Base-by-base conservation (phyloP, 2,113 vertebrate genomes). In the Haliaeetus leucogaster region DNA sequence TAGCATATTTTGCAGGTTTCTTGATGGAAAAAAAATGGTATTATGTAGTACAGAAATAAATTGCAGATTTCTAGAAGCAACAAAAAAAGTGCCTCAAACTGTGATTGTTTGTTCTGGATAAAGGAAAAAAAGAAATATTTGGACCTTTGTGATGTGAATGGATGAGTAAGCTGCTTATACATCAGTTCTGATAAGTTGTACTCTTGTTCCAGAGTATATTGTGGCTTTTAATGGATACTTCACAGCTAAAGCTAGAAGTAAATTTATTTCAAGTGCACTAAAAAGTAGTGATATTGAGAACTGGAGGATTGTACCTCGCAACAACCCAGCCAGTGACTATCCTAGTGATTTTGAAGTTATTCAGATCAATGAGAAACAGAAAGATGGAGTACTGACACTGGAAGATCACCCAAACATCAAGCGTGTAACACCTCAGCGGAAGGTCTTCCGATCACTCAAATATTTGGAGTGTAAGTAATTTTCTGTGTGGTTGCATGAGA, bases 331-430 rank as follows among this genome's bases (percentile, higher is more conserved):
- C 86, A 99, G 99, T 8, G 99, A 99, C 98, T 99, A 99, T 72
- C 99, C 99, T 13, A 99, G 99, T 13, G 99, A 99, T 97, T 99
- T 99, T 80, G 99, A 99, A 97, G 98, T 99, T 91, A 98, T 99
- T 95, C 99, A 99, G 97, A 99, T 99, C 86, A 98, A 98, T 6
- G 99, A 99, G 83, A 99, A 98, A 6, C 98, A 99, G 79, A 98
- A 95, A 42, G 97, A 97, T 47, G 98, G 98, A 83, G 98, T 99
- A 65, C 98, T 99, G 82, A 99, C 98, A 0, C 98, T 99, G 27
- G 99, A 99, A 97, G 99, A 98, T 79, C 99, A 99, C 70, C 99
- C 99, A 4, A 99, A 99, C 98, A 99, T 99, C 98, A 99, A 99
- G 90, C 99, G 99, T 82, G 99, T 99, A 36, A 99, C 99, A 0